phyloP scores from a whole-genome alignment of 30 jellyfish, hydroid and myxozoan genomes.

The Morbakka virulenta region DNA sequence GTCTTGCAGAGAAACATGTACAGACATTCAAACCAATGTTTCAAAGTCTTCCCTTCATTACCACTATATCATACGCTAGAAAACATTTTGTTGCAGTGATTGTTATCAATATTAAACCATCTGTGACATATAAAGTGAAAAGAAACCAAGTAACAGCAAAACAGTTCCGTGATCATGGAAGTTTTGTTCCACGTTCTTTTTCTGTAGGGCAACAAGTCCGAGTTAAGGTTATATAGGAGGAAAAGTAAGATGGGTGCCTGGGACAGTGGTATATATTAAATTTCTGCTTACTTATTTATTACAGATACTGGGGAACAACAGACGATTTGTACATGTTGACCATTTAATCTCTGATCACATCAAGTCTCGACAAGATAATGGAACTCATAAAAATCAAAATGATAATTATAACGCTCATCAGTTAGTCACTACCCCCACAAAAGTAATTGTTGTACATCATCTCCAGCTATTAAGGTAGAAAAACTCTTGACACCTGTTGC shows the following conservation, averaged over 20 bases:
- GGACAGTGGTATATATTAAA: neutral
- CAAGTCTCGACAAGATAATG: too few relatives aligned
- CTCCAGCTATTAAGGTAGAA: too few relatives aligned
- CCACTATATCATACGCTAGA: neutral
- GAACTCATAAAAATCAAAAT: too few relatives aligned
- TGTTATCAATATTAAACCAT: neutral
- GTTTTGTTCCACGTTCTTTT: neutral
- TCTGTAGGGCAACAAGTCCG: neutral
- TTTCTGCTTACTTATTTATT: neutral
- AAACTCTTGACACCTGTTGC: too few relatives aligned
- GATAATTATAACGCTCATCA: too few relatives aligned
- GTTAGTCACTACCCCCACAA: too few relatives aligned
- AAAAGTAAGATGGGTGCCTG: neutral
- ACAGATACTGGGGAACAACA: neutral
- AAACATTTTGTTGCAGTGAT: neutral
- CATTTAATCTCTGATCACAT: neutral
- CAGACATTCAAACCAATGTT: neutral
- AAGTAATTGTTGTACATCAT: too few relatives aligned
- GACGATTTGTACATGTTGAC: neutral
- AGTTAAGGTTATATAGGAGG: neutral
- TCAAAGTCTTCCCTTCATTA: neutral
- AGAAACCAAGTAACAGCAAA: too few relatives aligned
- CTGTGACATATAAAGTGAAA: too few relatives aligned
- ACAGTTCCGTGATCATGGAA: too few relatives aligned
- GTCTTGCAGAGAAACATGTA: neutral